Conservation (phyloP, 2,888 invertebrate species). For the Drosophila tripunctata region DNA sequence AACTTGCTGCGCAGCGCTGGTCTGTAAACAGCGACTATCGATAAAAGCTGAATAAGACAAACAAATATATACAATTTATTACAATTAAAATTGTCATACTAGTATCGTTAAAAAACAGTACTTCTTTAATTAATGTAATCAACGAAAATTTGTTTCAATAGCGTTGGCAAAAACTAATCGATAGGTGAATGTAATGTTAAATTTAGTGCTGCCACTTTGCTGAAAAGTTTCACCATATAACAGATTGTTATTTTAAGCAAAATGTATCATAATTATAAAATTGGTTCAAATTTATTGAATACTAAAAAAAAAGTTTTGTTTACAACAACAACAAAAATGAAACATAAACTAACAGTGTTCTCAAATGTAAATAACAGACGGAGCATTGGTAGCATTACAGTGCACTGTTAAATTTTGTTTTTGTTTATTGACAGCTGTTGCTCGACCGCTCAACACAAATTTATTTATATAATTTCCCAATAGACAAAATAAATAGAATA, state of each 20-base stretch:
- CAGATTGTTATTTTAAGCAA: neutral
- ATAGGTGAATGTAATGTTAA: neutral
- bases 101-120: too few relatives aligned
- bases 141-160: too few relatives aligned
- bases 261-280: neutral
- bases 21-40: too few relatives aligned
- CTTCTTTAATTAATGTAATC: too few relatives aligned
- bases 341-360: neutral
- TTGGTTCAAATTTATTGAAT: too few relatives aligned
- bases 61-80: too few relatives aligned
- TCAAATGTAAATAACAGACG: neutral
- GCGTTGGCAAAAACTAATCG: neutral
- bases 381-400: neutral
- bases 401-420: neutral
- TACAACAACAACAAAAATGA: neutral
- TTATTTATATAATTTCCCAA: constrained; percentile 49
- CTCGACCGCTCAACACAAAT: constrained; percentile 4
- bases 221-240: neutral
- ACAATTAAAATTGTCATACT: too few relatives aligned
- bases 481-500: constrained; percentile 34
- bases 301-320: too few relatives aligned
- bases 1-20: neutral
- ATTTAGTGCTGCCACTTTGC: neutral
- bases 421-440: constrained; percentile 6
- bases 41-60: too few relatives aligned